These are phyloP conservation scores for Neodiprion pinetum DNA, from an alignment of 1,140 invertebrate genomes.

Conservation along the genomic window DNA sequence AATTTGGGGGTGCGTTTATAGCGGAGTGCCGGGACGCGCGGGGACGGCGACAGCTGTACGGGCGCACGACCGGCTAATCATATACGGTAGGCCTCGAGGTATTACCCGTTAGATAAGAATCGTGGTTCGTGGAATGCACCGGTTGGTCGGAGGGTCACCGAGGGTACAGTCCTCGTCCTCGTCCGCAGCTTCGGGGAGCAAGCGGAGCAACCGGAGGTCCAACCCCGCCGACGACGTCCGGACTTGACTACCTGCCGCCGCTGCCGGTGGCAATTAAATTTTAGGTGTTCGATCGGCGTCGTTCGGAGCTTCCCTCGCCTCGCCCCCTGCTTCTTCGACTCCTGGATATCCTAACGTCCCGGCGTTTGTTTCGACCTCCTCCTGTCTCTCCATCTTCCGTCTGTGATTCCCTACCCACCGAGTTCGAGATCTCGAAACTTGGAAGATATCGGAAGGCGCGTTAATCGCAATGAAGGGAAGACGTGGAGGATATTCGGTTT, in stretches of 20 bases:
- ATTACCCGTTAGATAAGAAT: constrained; percentile 10
- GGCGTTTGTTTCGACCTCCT: neutral
- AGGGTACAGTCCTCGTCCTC: neutral
- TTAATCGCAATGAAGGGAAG: no score
- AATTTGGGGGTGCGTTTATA: neutral
- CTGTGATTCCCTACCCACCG: neutral
- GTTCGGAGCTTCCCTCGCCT: neutral
- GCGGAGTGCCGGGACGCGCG: neutral
- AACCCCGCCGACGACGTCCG: neutral
- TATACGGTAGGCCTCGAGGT: constrained; percentile 9
- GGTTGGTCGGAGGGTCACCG: constrained; percentile 3
- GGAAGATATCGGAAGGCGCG: no score
- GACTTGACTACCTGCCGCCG: constrained; percentile 8
- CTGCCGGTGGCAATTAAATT: constrained; percentile 13
- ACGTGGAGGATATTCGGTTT: no score
- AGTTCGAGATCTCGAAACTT: no score
- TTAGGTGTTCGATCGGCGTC: constrained; percentile 12
- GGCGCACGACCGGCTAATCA: constrained; percentile 5
- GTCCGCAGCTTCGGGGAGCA: neutral
- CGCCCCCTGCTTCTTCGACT: neutral
- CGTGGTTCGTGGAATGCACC: constrained; percentile 7
- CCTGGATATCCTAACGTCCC: neutral
- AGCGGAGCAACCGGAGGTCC: neutral
- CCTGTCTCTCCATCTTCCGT: neutral
- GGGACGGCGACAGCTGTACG: neutral